Conservation (phyloP, 1,140 invertebrate genomes). For the Arion vulgaris region DNA sequence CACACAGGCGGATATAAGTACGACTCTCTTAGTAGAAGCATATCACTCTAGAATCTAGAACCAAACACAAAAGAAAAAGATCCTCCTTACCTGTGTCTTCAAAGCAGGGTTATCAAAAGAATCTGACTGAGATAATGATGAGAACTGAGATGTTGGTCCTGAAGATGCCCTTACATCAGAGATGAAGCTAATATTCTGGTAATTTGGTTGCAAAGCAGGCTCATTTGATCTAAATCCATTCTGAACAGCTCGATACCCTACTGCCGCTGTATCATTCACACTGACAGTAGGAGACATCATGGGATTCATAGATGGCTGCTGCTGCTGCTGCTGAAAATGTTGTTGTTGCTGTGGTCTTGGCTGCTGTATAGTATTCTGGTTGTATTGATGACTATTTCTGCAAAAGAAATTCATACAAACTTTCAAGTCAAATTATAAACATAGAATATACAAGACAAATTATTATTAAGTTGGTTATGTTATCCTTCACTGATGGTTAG, state of each 20-base stretch:
- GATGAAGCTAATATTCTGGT: slow-evolving; percentile 63
- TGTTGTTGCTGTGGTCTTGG: neutral
- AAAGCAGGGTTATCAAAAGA: slow-evolving; percentile 17
- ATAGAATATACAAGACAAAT: too few relatives aligned
- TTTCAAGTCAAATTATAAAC: neutral
- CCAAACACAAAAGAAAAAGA: too few relatives aligned
- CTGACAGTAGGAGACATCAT: neutral
- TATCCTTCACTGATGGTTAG: too few relatives aligned
- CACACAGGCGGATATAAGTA: too few relatives aligned
- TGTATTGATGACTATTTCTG: neutral
- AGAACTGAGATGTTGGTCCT: slow-evolving; percentile 48
- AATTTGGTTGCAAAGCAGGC: slow-evolving; percentile 50
- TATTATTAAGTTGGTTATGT: too few relatives aligned
- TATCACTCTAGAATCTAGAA: too few relatives aligned
- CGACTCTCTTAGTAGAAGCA: too few relatives aligned
- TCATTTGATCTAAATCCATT: slow-evolving; percentile 16
- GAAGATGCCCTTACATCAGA: slow-evolving; percentile 28
- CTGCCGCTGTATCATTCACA: neutral
- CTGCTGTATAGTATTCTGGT: slow-evolving; percentile 6
- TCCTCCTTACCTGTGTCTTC: slow-evolving; percentile 36
- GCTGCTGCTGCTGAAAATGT: slow-evolving; percentile 36
- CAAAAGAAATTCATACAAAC: neutral
- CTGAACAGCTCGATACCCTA: slow-evolving; percentile 21
- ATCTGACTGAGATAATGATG: slow-evolving; percentile 43
- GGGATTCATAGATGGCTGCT: slow-evolving; percentile 24